Percentiles rank a stretch among this genome's conserved stretches.
These are phyloP conservation scores for Philereme vetulata DNA, from an alignment of 2,888 invertebrate species.

Conservation along the genomic window DNA sequence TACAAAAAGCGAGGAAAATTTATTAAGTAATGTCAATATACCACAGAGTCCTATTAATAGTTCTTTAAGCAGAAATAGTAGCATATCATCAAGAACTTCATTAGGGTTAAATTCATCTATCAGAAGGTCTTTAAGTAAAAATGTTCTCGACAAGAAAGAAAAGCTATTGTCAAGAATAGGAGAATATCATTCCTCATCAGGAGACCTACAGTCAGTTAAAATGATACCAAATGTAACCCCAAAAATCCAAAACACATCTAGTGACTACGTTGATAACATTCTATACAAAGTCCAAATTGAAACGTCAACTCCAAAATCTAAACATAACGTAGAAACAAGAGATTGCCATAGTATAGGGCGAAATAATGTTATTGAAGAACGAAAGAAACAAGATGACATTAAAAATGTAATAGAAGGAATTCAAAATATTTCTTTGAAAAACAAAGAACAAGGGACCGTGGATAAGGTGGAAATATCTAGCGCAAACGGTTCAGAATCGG, in stretches of 20 bases:
- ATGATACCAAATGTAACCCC: conserved; percentile 6
- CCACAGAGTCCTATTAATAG: conserved; percentile 23
- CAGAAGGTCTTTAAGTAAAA: conserved; percentile 26
- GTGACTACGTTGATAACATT: conserved; percentile 34
- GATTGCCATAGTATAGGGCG: conserved; percentile 10
- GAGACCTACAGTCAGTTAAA: not conserved
- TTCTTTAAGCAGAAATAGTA: conserved; percentile 19
- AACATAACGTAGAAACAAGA: conserved; percentile 25
- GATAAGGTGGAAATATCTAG: conserved; percentile 55
- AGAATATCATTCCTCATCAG: conserved; percentile 15
- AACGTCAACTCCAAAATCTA: conserved; percentile 54
- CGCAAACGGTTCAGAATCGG: conserved; percentile 62
- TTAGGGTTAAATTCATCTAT: conserved; percentile 25
- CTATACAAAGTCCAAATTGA: conserved; percentile 52
- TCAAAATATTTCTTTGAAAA: conserved; percentile 43
- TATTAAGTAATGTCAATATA: conserved; percentile 26
- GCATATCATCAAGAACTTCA: conserved; percentile 22
- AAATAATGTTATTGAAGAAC: conserved; percentile 26
- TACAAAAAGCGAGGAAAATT: conserved; percentile 35
- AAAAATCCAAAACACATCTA: conserved; percentile 18
- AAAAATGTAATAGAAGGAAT: conserved; percentile 41
- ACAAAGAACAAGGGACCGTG: conserved; percentile 38
- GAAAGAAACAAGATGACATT: conserved; percentile 38
- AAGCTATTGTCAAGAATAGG: conserved; percentile 24
- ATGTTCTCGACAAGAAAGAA: conserved; percentile 27